Conservation (phyloP, 2,888 invertebrate species). For the Smittia sp. region DNA sequence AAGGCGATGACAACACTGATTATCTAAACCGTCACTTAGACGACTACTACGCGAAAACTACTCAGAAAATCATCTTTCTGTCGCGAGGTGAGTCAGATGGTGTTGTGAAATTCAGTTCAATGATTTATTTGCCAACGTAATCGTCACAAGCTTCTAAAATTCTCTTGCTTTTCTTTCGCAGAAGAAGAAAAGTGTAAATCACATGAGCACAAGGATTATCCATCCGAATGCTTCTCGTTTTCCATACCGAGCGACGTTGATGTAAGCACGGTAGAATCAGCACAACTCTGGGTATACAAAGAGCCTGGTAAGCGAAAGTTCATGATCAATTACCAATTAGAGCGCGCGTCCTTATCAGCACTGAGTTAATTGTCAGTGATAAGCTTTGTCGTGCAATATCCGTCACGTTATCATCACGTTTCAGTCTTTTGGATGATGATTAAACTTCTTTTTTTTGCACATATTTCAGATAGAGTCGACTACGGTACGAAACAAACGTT, state of each 20-base stretch:
- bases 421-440: not conserved
- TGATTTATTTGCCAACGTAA: too few species aligned
- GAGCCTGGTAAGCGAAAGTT: slow-evolving; percentile 39
- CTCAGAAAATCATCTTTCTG: slow-evolving; percentile 78
- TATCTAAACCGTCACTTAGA: slow-evolving; percentile 63
- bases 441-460: not conserved
- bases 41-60: slow-evolving; percentile 79
- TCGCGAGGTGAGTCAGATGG: slow-evolving; percentile 63
- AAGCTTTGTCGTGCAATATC: not conserved
- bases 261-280: slow-evolving; percentile 70
- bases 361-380: not conserved
- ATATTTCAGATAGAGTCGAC: slow-evolving; percentile 57
- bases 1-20: slow-evolving; percentile 56
- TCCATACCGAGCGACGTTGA: slow-evolving; percentile 73
- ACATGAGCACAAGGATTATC: slow-evolving; percentile 50
- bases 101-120: not conserved
- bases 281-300: slow-evolving; percentile 80
- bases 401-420: slow-evolving; percentile 33
- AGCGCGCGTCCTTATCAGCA: not conserved
- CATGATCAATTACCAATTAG: slow-evolving; percentile 41
- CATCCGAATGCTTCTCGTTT: slow-evolving; percentile 73
- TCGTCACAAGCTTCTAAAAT: not conserved
- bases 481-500: slow-evolving; percentile 70
- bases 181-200: slow-evolving; percentile 57
- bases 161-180: slow-evolving; percentile 47